Evolutionary conservation across 1,140 invertebrate species (phyloP), one percentile per base, ranked within the genome.

Genomic region (Drosophila pallidifrons): DNA sequence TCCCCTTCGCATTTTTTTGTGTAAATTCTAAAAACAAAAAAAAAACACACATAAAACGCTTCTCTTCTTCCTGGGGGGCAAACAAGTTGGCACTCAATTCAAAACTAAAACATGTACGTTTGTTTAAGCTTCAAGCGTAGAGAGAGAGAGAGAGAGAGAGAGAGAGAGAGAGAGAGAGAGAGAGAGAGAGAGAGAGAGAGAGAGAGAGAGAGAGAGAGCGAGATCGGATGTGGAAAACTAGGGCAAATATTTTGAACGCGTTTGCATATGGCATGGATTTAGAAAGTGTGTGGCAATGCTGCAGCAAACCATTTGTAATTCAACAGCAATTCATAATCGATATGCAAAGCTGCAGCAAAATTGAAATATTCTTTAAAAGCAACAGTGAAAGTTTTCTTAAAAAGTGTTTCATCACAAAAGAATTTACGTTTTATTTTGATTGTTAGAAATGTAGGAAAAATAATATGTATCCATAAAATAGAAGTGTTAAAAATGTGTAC

Each of bases 171-270:
- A 25, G 20, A 3, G 20, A 3, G 20, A 25, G 20, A 3, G 20
- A 25, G 20, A 30, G 3, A 20, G 20, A 38, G 28, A 11, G 20
- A 25, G 20, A 20, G 3, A 20, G 20, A 38, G 28, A 11, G 20
- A 25, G 20, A 20, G 3, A 20, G 20, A 20, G 20, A 4, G 20
- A 25, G 20, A 3, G 20, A 3, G 20, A 25, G 20, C 20, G 20
- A 25, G 20, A 30, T 25, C 49, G 49, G 25, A 52, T 52, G 25
- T 52, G 49, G 7, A 38, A n/a, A 52, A 52, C 49, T 52, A n/a
- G 49, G 49, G 49, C 30, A 52, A 54, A 54, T 30, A 54, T 54
- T 54, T 54, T 54, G n/a, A 32, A 54, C 32, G 30, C n/a, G 13
- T 54, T 54, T 35, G 51, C 51, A 54, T 32, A 15, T 13, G 30